Evolutionary conservation across 2,797 vertebrate genomes (phyloP).

Genomic region (Halcyon chelicuti): DNA sequence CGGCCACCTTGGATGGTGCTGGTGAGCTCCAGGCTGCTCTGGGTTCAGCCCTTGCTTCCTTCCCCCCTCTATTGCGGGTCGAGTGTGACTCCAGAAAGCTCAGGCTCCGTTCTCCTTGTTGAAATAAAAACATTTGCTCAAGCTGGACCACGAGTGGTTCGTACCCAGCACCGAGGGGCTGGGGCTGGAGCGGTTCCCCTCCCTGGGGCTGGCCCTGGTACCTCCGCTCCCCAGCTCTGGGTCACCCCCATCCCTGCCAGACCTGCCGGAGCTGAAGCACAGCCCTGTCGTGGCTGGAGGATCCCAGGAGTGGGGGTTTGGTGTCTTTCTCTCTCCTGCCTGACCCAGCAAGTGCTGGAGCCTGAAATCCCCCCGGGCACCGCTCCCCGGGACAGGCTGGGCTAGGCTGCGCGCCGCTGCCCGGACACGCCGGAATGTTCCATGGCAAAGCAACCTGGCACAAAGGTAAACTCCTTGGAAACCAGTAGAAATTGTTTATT

Average conservation of each 20-base stretch:
- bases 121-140: background rate
- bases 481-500: slow-evolving; percentile 39
- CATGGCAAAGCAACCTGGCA: background rate
- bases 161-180: background rate
- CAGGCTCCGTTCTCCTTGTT: background rate
- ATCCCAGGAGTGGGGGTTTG: background rate
- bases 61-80: rapidly evolving
- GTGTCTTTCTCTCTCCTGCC: background rate
- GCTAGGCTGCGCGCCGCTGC: rapidly evolving
- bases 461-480: background rate
- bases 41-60: background rate
- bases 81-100: background rate
- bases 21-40: background rate
- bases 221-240: background rate
- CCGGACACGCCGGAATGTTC: rapidly evolving
- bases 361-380: background rate
- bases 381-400: rapidly evolving
- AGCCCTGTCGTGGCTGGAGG: background rate
- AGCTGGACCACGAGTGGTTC: background rate
- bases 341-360: background rate
- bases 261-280: background rate
- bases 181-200: background rate
- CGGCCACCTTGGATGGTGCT: background rate
- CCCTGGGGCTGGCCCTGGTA: background rate
- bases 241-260: background rate